Evolutionary conservation across 2,888 invertebrate species (phyloP), one percentile per base, ranked within the genome.

Genomic region (Torymus tubicola): DNA sequence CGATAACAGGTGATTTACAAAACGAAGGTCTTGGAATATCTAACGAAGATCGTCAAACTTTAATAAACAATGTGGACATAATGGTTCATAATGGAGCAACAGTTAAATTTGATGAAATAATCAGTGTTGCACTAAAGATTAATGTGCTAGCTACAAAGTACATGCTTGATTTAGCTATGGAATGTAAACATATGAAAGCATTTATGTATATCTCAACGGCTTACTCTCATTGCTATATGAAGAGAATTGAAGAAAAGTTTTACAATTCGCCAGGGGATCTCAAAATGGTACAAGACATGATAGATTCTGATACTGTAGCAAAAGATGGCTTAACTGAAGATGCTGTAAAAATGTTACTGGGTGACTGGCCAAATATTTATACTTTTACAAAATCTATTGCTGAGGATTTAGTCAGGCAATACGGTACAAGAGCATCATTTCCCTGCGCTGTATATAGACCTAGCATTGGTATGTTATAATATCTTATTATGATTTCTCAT

Each of bases 131-230:
- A 0, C 72, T 88, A 18, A 83, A 78, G 31, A 68, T 74, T 13
- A 87, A 88, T 69, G 86, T 87, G 0, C 53, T 86, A 3, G 87
- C 85, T 8, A 87, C 88, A 0, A 83, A 84, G 24, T 70, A 83
- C 21, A 72, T 87, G 81, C 80, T 88, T 60, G 86, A 87, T 53
- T 79, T 88, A 24, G 87, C 87, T 4, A 81, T 42, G 70, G 83
- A 85, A 0, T 88, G 88, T 60, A 81, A 81, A 14, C 81, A 83
- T 8, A 72, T 88, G 0, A 14, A 74, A 21, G 78, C 82, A 3
- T 89, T 87, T 57, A 18, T 85, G 12, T 87, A 88, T 72, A 78
- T 87, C 5, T 88, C 88, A 13, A 86, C 88, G 11, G 87, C 86
- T 2, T 88, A 84, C 70, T 85, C 87, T 0, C 86, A 87, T 57